A percentile compares a stretch with the other conserved stretches of the same genome.
Evolutionary conservation across 2,888 invertebrate species (phyloP).

Genomic region (Helleia helle): DNA sequence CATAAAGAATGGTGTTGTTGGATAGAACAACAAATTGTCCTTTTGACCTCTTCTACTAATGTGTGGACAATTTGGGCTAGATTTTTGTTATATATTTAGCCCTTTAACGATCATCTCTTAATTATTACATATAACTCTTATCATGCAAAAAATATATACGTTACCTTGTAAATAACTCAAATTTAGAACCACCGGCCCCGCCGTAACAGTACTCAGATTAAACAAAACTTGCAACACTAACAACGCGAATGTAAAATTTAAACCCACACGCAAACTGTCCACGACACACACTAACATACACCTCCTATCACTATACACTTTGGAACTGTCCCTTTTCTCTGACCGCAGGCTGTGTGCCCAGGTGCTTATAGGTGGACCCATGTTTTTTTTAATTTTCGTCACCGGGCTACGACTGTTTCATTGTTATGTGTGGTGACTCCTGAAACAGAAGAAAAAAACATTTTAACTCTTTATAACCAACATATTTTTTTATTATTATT

Average conservation of each 20-base stretch:
- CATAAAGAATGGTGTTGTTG: too few species aligned
- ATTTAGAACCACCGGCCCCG: constrained; percentile 54
- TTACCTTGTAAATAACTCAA: constrained; percentile 64
- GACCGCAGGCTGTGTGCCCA: constrained; percentile 42
- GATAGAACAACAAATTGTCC: too few species aligned
- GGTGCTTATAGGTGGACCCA: constrained; percentile 52
- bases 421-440: constrained; percentile 21
- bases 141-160: too few species aligned
- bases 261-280: constrained; percentile 39
- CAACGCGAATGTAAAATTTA: constrained; percentile 45
- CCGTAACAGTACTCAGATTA: constrained; percentile 39
- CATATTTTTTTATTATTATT: too few species aligned
- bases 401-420: constrained; percentile 30
- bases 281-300: constrained; percentile 32
- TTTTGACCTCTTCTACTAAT: too few species aligned
- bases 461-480: too few species aligned
- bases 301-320: constrained; percentile 31
- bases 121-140: too few species aligned
- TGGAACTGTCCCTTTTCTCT: constrained; percentile 17
- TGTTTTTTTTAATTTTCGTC: constrained; percentile 26
- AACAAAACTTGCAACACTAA: constrained; percentile 46
- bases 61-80: too few species aligned
- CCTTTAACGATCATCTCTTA: too few species aligned
- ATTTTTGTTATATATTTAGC: too few species aligned
- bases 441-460: constrained; percentile 34